Conservation (phyloP, 2,888 invertebrate species). For the Podotricha telesiphe region DNA sequence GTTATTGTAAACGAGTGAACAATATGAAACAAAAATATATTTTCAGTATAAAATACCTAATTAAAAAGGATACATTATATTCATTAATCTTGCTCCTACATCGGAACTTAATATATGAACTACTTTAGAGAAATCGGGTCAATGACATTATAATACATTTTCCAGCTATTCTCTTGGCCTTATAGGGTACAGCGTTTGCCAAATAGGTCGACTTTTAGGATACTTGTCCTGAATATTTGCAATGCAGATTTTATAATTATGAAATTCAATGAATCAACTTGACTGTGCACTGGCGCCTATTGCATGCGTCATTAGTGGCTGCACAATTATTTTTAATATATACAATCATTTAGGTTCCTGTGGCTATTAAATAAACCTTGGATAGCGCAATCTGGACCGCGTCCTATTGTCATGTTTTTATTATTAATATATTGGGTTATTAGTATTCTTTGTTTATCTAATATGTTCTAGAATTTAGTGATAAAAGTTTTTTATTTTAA, state of each 20-base stretch:
- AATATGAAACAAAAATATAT: not conserved
- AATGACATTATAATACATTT: constrained; percentile 40
- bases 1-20: not conserved
- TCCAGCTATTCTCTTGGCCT: constrained; percentile 40
- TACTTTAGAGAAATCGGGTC: constrained; percentile 29
- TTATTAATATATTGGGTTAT: constrained; percentile 27
- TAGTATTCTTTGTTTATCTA: constrained; percentile 30
- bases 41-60: not conserved
- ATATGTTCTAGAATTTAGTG: constrained; percentile 9
- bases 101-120: constrained; percentile 19
- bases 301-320: constrained; percentile 35
- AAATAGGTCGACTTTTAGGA: constrained; percentile 46
- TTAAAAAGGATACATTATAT: not conserved
- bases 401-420: constrained; percentile 31
- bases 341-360: constrained; percentile 30
- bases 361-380: constrained; percentile 31
- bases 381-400: constrained; percentile 41
- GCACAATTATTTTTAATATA: constrained; percentile 31
- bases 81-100: constrained; percentile 27
- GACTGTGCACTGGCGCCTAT: constrained; percentile 21
- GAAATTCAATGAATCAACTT: constrained; percentile 30
- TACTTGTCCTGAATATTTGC: constrained; percentile 39
- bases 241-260: constrained; percentile 40
- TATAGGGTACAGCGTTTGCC: constrained; percentile 41
- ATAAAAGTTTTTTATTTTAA: not conserved